Percentiles rank a stretch among this genome's conserved stretches.
These are phyloP conservation scores for Blomia tropicalis DNA, from an alignment of 2,888 invertebrate genomes.

Conservation along the genomic window DNA sequence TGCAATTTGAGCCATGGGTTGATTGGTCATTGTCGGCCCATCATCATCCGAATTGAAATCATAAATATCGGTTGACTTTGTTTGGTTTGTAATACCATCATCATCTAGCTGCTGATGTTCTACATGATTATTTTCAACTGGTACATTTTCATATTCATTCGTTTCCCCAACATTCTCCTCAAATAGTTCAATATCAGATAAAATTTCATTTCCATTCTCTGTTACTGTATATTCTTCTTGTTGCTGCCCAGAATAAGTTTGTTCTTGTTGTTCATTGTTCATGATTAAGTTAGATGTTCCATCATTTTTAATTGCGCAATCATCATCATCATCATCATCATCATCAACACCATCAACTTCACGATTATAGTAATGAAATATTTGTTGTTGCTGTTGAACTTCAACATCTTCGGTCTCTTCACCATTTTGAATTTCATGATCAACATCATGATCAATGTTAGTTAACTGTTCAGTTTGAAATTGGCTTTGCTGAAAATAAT, in stretches of 20 bases:
- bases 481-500: neutral
- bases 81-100: neutral
- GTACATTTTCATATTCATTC: constrained; percentile 13
- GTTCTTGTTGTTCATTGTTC: constrained; percentile 6
- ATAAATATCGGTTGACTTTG: neutral
- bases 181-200: constrained; percentile 6
- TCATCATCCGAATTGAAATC: constrained; percentile 13
- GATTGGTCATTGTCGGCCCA: neutral
- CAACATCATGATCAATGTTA: neutral
- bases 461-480: neutral
- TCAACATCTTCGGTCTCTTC: neutral
- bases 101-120: constrained; percentile 2
- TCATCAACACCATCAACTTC: neutral
- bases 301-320: neutral
- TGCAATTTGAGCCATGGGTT: neutral
- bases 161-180: constrained; percentile 22
- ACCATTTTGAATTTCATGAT: neutral
- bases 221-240: neutral
- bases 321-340: constrained; percentile 1
- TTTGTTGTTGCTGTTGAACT: neutral
- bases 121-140: constrained; percentile 4
- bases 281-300: neutral
- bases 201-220: neutral
- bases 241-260: neutral
- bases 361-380: neutral